phyloP scores from a whole-genome alignment of 2,888 invertebrate species.

The Mystacides longicornis region DNA sequence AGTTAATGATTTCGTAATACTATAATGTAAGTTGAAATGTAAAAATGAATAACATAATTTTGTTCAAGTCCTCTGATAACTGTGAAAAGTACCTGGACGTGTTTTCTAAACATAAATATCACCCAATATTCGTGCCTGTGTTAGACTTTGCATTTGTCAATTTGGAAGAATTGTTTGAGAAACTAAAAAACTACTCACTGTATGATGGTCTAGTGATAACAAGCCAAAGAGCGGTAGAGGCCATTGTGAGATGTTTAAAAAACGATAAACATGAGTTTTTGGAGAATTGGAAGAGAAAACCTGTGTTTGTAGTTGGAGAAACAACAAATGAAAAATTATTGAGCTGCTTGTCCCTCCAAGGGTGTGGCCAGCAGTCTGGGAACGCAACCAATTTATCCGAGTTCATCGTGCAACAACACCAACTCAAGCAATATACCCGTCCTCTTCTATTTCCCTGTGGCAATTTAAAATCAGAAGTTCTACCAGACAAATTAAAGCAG shows the following conservation, averaged over 20 bases:
- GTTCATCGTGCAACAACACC: conserved; percentile 41
- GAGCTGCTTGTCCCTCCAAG: conserved; percentile 39
- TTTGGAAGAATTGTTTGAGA: conserved; percentile 36
- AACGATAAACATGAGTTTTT: conserved; percentile 18
- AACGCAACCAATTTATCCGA: conserved; percentile 47
- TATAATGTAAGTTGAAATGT: not conserved
- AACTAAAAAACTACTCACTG: conserved; percentile 37
- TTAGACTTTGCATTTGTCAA: conserved; percentile 46
- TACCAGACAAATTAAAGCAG: conserved; percentile 38
- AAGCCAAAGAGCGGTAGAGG: conserved; percentile 49
- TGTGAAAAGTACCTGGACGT: conserved; percentile 10
- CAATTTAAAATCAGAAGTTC: conserved; percentile 46
- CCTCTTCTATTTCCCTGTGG: conserved; percentile 51
- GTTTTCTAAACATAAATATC: conserved; percentile 15
- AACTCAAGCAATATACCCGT: conserved; percentile 28
- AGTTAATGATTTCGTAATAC: too few species aligned
- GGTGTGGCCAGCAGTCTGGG: conserved; percentile 47
- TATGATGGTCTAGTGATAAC: conserved; percentile 48
- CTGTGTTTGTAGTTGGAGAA: conserved; percentile 49
- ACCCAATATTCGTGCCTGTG: conserved; percentile 29
- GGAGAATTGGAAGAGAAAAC: conserved; percentile 38
- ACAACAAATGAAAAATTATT: conserved; percentile 42
- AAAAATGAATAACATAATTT: conserved; percentile 16
- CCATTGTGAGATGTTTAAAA: conserved; percentile 37
- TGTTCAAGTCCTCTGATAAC: conserved; percentile 18